Conservation (phyloP, 2,888 invertebrate genomes). For the Nomada fabriciana region DNA sequence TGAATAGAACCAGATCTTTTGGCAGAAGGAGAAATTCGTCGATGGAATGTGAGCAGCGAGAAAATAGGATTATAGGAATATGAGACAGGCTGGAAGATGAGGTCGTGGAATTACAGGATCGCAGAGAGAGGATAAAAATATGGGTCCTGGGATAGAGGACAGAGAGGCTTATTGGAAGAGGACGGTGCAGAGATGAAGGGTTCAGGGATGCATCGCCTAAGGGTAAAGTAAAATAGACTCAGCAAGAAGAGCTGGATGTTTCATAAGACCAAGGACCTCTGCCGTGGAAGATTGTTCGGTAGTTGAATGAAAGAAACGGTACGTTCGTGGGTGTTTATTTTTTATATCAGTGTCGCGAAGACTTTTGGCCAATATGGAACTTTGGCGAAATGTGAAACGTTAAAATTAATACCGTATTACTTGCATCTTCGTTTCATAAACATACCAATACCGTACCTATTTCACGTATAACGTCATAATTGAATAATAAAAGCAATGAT, state of each 20-base stretch:
- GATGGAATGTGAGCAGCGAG: not conserved
- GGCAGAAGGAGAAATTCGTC: not conserved
- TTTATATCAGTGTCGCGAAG: too few relatives aligned
- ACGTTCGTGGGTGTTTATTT: too few relatives aligned
- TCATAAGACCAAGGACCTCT: constrained; percentile 13
- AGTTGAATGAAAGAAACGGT: not conserved
- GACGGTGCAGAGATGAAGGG: constrained; percentile 16
- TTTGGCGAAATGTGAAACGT: too few relatives aligned
- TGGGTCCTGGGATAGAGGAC: constrained; percentile 3
- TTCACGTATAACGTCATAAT: too few relatives aligned
- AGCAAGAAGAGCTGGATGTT: not conserved
- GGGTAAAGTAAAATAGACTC: constrained; percentile 22
- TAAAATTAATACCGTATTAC: too few relatives aligned
- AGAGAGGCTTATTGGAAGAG: constrained; percentile 20
- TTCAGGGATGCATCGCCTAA: constrained; percentile 17
- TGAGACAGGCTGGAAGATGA: constrained; percentile 13
- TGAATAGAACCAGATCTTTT: not conserved
- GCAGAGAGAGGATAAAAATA: constrained; percentile 19
- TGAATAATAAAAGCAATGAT: too few relatives aligned
- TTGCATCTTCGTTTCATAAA: too few relatives aligned
- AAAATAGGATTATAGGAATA: constrained; percentile 22
- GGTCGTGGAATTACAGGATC: constrained; percentile 27
- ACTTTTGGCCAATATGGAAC: too few relatives aligned
- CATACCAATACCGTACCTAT: too few relatives aligned
- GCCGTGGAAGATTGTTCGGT: not conserved